A percentile compares a stretch with the other conserved stretches of the same genome.
phyloP scores from a whole-genome alignment of 2,113 vertebrate genomes.

The Python bivittatus region DNA sequence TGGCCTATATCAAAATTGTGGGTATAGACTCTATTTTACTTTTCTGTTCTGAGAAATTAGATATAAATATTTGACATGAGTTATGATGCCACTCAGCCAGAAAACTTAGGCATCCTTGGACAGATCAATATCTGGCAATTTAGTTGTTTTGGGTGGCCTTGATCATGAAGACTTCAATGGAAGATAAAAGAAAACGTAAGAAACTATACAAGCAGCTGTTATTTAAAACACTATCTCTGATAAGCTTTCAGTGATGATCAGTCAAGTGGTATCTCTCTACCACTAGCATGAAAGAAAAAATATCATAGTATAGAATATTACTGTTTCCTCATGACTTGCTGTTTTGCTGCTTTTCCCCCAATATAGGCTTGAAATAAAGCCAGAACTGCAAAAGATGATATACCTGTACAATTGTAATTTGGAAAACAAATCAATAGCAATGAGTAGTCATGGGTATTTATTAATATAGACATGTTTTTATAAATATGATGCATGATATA shows the following conservation, averaged over 20 bases:
- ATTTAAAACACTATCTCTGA: neutral
- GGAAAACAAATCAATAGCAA: neutral
- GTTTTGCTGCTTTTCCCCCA: conserved; percentile 4
- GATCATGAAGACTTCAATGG: neutral
- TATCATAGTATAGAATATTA: neutral
- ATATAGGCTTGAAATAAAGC: neutral
- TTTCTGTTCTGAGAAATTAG: neutral
- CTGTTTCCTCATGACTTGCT: neutral
- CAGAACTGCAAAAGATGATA: neutral
- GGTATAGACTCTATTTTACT: neutral
- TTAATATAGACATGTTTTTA: conserved; percentile 38
- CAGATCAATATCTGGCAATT: neutral
- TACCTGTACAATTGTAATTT: conserved; percentile 10
- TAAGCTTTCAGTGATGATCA: neutral
- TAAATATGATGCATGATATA: conserved; percentile 19
- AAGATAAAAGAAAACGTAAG: neutral
- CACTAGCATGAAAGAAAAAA: neutral
- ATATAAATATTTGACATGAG: neutral
- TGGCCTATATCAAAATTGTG: neutral
- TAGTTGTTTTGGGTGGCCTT: neutral
- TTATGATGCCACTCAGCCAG: neutral
- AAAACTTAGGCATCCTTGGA: neutral
- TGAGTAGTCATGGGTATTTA: conserved; percentile 5
- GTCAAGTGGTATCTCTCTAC: neutral
- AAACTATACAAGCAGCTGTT: neutral